Evolutionary conservation across 1,140 invertebrate genomes (phyloP).

Genomic region (Dinothrombium tinctorium): DNA sequence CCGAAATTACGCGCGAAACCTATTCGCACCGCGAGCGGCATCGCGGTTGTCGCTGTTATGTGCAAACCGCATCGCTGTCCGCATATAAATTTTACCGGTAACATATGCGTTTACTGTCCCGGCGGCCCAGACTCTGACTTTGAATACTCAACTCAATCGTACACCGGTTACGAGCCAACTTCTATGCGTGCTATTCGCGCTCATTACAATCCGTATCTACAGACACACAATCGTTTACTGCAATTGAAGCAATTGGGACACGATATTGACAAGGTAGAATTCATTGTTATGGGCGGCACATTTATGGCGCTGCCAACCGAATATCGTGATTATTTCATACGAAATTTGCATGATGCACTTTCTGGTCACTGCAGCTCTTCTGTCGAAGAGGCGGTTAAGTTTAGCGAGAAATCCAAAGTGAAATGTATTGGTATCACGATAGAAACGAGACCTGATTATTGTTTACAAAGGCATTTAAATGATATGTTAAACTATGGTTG

Average conservation of each 20-base stretch:
- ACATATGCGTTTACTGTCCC: constrained; percentile 51
- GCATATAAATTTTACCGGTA: constrained; percentile 92
- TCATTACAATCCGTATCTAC: constrained; percentile 83
- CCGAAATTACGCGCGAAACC: constrained; percentile 88
- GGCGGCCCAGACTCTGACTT: constrained; percentile 98
- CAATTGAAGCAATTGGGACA: constrained; percentile 90
- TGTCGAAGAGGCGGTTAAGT: constrained; percentile 80
- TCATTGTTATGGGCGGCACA: constrained; percentile 99
- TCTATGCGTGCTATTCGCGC: constrained; percentile 97
- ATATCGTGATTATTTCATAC: constrained; percentile 93
- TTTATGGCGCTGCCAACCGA: constrained; percentile 95
- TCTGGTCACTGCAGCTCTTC: constrained; percentile 74
- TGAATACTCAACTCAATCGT: constrained; percentile 99
- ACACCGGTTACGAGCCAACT: constrained; percentile 99
- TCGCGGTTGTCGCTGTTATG: constrained; percentile 63
- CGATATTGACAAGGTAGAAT: constrained; percentile 96
- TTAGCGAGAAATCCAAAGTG: constrained; percentile 28
- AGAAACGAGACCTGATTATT: constrained; percentile 97
- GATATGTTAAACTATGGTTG: constrained; percentile 95
- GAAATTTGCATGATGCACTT: constrained; percentile 91
- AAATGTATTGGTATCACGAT: constrained; percentile 99
- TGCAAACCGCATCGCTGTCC: constrained; percentile 98
- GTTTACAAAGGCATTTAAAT: constrained; percentile 79
- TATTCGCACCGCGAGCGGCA: constrained; percentile 85
- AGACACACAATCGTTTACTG: constrained; percentile 78